Percentiles rank a stretch among this genome's conserved stretches.
phyloP scores from a whole-genome alignment of 2,888 invertebrate species.

The Corbicula japonica region DNA sequence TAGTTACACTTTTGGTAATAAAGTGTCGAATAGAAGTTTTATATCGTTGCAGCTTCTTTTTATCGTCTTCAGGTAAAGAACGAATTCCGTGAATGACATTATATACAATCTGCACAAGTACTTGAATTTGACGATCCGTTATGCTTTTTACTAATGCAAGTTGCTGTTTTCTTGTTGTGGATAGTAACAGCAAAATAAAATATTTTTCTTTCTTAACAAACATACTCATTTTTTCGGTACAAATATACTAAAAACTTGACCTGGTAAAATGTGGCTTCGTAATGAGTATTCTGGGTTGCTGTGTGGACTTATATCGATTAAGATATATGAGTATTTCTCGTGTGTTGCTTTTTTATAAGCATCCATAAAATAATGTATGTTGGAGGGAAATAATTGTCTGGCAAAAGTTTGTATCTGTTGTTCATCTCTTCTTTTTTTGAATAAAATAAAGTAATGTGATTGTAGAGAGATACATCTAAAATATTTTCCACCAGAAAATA shows the following conservation, averaged over 20 bases:
- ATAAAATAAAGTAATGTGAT: conserved; percentile 26
- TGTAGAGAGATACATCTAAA: conserved; percentile 22
- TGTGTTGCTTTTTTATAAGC: conserved; percentile 27
- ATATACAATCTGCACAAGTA: conserved; percentile 23
- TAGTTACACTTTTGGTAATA: conserved; percentile 3
- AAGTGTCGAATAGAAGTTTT: conserved; percentile 25
- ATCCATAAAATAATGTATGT: conserved; percentile 28
- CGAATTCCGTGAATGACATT: conserved; percentile 11
- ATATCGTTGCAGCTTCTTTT: conserved; percentile 20
- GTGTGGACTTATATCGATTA: conserved; percentile 42
- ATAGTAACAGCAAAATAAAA: conserved; percentile 11
- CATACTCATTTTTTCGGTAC: conserved; percentile 33
- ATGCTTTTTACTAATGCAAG: conserved; percentile 22
- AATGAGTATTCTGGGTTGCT: conserved; percentile 33
- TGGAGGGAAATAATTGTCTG: conserved; percentile 26
- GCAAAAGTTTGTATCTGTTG: too few relatives aligned
- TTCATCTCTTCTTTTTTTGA: too few relatives aligned
- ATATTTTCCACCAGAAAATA: too few relatives aligned
- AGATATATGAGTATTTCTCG: conserved; percentile 32
- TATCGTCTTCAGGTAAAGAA: conserved; percentile 10
- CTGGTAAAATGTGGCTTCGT: conserved; percentile 32
- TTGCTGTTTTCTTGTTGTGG: conserved; percentile 25
- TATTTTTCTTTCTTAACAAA: conserved; percentile 31
- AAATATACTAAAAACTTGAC: conserved; percentile 33
- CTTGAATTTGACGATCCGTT: background rate